Evolutionary conservation across 1,140 invertebrate genomes (phyloP).

Genomic region (Saccostrea cuccullata): DNA sequence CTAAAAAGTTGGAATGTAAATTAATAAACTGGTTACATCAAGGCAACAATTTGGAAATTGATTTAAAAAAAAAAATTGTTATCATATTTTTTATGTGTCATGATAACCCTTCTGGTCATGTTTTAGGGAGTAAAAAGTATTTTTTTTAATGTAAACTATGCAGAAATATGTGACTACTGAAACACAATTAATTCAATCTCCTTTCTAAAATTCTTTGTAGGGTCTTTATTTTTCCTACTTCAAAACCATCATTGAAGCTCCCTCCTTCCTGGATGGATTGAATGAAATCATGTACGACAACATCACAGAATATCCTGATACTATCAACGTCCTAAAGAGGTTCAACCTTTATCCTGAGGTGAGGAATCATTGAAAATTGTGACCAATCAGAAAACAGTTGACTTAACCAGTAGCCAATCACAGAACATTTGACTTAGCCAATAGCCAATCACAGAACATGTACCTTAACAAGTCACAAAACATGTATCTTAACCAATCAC

Average conservation of each 20-base stretch:
- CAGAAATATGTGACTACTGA: too few relatives aligned
- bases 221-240: conserved; percentile 93
- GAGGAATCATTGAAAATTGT: conserved; percentile 48
- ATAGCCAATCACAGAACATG: neutral
- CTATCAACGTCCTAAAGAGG: conserved; percentile 88
- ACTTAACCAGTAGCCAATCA: neutral
- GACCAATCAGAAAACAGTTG: neutral
- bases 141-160: too few relatives aligned
- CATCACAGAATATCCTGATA: conserved; percentile 88
- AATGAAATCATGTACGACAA: conserved; percentile 85
- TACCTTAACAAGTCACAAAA: neutral
- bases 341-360: conserved; percentile 93
- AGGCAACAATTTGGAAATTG: too few relatives aligned
- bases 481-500: too few relatives aligned
- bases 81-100: too few relatives aligned
- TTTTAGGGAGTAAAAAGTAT: too few relatives aligned
- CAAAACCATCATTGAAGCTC: conserved; percentile 87
- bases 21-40: too few relatives aligned
- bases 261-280: conserved; percentile 83
- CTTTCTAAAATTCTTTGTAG: conserved; percentile 77
- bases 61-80: too few relatives aligned
- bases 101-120: too few relatives aligned
- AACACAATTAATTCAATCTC: neutral
- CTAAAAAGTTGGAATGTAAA: too few relatives aligned
- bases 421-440: neutral